A percentile compares a stretch with the other conserved stretches of the same genome.
Conservation (phyloP, 2,797 vertebrate species). For the Pteropus rufus region DNA sequence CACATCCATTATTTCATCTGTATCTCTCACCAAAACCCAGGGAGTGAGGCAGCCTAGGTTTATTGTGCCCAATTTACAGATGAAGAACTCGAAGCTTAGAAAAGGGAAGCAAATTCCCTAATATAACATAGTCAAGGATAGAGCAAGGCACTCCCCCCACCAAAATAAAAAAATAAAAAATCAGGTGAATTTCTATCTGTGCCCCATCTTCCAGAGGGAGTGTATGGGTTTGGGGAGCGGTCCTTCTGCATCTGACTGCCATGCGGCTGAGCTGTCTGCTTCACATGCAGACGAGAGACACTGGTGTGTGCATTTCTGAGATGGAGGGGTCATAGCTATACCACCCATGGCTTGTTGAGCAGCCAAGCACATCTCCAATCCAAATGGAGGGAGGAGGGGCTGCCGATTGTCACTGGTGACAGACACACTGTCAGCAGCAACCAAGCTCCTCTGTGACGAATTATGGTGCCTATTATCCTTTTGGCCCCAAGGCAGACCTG, state of each 20-base stretch:
- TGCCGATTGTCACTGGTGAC: neutral
- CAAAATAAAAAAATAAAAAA: neutral
- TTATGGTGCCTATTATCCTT: neutral
- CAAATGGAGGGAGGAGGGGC: neutral
- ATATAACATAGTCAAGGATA: neutral
- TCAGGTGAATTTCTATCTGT: neutral
- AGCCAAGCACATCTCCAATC: neutral
- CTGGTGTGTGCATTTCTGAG: neutral
- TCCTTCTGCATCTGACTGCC: neutral
- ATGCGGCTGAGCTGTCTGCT: neutral
- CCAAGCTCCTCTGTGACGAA: neutral
- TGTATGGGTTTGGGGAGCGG: fast-evolving
- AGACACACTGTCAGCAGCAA: neutral
- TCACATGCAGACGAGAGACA: neutral
- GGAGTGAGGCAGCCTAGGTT: neutral
- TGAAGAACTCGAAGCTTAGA: neutral
- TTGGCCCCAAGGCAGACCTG: neutral
- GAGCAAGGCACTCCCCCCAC: neutral
- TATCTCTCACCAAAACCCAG: neutral
- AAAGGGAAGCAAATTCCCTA: neutral
- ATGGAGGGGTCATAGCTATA: neutral
- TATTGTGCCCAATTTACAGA: neutral
- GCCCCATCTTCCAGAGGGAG: neutral
- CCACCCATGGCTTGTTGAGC: neutral
- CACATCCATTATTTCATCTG: neutral